These are phyloP conservation scores for Scelioninae gen. 2 DNA, from an alignment of 2,888 invertebrate genomes.

Conservation along the genomic window DNA sequence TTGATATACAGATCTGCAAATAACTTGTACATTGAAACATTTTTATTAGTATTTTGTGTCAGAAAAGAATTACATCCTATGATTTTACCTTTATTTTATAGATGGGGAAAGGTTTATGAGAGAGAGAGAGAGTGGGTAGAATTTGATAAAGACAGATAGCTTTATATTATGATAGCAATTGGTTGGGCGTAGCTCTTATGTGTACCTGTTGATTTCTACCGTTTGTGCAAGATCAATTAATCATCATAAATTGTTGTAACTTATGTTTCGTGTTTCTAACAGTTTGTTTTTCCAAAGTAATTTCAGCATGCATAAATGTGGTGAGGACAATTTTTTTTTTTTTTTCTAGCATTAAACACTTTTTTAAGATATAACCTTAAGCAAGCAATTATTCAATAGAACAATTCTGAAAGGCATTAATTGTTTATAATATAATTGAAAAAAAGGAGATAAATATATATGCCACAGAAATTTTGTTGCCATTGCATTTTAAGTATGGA, in stretches of 20 bases:
- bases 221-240: slow-evolving; percentile 28
- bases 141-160: slow-evolving; percentile 48
- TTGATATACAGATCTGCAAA: background rate
- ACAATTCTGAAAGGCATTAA: no score
- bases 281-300: background rate
- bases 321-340: slow-evolving; percentile 14
- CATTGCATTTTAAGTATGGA: no score
- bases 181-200: slow-evolving; percentile 65
- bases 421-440: no score
- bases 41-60: slow-evolving; percentile 3
- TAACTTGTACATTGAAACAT: slow-evolving; percentile 13
- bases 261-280: slow-evolving; percentile 1
- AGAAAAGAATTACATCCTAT: slow-evolving; percentile 52
- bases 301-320: slow-evolving; percentile 13
- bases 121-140: slow-evolving; percentile 51
- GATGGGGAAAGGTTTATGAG: slow-evolving; percentile 56
- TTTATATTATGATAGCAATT: slow-evolving; percentile 61
- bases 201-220: slow-evolving; percentile 64
- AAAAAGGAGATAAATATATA: no score
- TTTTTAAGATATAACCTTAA: slow-evolving; percentile 25
- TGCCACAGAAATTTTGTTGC: no score
- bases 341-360: background rate
- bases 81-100: slow-evolving; percentile 47
- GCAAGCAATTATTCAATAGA: slow-evolving; percentile 17
- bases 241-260: no score